These are phyloP conservation scores for Oscheius sp. DNA, from an alignment of 2,888 invertebrate genomes.

Conservation along the genomic window DNA sequence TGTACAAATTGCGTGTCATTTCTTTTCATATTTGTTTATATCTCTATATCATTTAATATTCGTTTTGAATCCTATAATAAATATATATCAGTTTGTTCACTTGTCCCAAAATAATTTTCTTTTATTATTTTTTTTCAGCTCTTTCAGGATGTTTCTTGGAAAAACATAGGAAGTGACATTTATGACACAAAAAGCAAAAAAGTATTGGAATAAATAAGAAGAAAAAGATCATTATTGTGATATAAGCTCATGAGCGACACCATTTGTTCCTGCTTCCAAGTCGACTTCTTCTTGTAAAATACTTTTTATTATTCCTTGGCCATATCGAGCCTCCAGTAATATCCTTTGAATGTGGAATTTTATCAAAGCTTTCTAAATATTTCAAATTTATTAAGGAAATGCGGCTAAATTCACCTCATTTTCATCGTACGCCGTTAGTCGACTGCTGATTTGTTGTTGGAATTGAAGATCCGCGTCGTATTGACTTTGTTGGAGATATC, in stretches of 20 bases:
- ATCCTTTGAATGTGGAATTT: conserved; percentile 67
- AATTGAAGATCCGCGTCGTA: conserved; percentile 61
- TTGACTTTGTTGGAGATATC: conserved; percentile 40
- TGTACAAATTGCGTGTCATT: neutral
- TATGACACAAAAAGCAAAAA: conserved; percentile 14
- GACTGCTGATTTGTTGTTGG: conserved; percentile 59
- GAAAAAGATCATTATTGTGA: conserved; percentile 5
- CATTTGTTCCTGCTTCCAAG: conserved; percentile 1
- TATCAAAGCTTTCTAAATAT: conserved; percentile 62
- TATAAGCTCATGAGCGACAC: conserved; percentile 16
- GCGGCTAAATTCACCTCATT: conserved; percentile 56
- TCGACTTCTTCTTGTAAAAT: conserved; percentile 15
- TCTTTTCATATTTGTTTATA: neutral
- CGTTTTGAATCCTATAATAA: neutral
- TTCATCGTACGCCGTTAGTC: conserved; percentile 55
- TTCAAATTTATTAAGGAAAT: neutral
- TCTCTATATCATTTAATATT: conserved; percentile 3
- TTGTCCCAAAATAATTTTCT: neutral
- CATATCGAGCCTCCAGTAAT: conserved; percentile 62
- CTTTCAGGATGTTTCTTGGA: no score
- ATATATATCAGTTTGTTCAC: neutral
- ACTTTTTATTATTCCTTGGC: neutral
- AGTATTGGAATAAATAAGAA: neutral
- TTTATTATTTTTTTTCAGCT: neutral
- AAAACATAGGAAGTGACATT: neutral